phyloP scores from a whole-genome alignment of 2,113 vertebrate species.

The Columba janthina region DNA sequence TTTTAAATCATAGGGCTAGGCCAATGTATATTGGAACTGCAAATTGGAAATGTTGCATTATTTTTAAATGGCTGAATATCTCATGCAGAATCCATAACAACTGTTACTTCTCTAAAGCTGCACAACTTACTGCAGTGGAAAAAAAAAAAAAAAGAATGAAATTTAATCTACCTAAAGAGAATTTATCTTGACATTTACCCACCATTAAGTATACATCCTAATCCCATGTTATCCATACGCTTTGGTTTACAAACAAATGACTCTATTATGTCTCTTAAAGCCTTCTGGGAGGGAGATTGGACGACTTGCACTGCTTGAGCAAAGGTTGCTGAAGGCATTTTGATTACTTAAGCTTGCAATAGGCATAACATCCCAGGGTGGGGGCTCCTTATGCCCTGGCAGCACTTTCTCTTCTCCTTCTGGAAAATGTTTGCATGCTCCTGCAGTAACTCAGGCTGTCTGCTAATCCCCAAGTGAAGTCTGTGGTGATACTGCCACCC shows the following conservation, averaged over 20 bases:
- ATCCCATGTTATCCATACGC: neutral
- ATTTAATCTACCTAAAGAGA: neutral
- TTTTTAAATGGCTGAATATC: neutral
- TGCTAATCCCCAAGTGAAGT: neutral
- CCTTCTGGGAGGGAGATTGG: neutral
- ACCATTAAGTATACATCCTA: neutral
- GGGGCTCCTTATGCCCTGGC: neutral
- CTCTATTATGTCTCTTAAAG: neutral
- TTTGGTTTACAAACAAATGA: neutral
- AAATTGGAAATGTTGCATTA: neutral
- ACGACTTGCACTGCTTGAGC: neutral
- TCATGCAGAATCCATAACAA: neutral
- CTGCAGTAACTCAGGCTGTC: neutral
- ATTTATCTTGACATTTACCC: neutral
- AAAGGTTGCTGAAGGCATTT: neutral
- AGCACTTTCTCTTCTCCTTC: neutral
- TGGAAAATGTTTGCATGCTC: neutral
- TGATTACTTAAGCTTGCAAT: neutral
- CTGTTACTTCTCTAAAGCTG: neutral
- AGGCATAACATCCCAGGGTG: neutral
- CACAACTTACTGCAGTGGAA: neutral
- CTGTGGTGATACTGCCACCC: neutral
- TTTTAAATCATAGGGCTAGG: neutral
- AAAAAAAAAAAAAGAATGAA: neutral
- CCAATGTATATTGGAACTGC: neutral